A percentile compares a stretch with the other conserved stretches of the same genome.
Evolutionary conservation across 2,113 vertebrate genomes (phyloP).

Genomic region (Catharus fuscescens): DNA sequence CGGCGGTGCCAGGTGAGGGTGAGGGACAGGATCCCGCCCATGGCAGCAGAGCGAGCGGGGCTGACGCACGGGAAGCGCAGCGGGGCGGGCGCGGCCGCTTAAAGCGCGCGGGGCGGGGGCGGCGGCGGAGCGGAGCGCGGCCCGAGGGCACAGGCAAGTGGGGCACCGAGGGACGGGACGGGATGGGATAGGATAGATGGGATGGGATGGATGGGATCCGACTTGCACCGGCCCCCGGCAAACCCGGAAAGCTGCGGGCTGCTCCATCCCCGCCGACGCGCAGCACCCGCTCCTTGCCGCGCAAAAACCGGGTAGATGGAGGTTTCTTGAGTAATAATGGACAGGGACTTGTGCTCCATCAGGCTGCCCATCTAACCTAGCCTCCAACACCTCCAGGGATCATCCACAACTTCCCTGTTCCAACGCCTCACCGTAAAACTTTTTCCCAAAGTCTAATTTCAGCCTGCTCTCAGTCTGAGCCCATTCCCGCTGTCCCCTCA

Average conservation of each 20-base stretch:
- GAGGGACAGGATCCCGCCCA: too few relatives aligned
- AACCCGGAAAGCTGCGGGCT: not conserved
- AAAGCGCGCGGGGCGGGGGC: not conserved
- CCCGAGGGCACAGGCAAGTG: not conserved
- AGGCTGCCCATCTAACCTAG: not conserved
- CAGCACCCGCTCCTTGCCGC: not conserved
- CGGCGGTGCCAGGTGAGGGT: not conserved
- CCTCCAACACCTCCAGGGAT: not conserved
- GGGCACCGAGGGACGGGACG: not conserved
- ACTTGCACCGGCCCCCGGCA: too few relatives aligned
- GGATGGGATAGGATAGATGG: not conserved
- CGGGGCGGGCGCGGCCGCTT: not conserved
- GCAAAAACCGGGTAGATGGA: fast-evolving
- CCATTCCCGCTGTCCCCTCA: not conserved
- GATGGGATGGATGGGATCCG: not conserved
- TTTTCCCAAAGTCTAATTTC: not conserved
- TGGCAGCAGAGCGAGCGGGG: not conserved
- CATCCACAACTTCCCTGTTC: not conserved
- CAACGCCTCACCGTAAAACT: too few relatives aligned
- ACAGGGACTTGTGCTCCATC: too few relatives aligned
- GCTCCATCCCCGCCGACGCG: not conserved
- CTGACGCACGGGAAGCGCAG: slow-evolving; percentile 35
- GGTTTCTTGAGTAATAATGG: too few relatives aligned
- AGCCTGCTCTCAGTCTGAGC: not conserved
- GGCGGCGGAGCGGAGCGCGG: not conserved